Conservation (phyloP, 2,888 invertebrate species). For the Hirudinaria manillensis region DNA sequence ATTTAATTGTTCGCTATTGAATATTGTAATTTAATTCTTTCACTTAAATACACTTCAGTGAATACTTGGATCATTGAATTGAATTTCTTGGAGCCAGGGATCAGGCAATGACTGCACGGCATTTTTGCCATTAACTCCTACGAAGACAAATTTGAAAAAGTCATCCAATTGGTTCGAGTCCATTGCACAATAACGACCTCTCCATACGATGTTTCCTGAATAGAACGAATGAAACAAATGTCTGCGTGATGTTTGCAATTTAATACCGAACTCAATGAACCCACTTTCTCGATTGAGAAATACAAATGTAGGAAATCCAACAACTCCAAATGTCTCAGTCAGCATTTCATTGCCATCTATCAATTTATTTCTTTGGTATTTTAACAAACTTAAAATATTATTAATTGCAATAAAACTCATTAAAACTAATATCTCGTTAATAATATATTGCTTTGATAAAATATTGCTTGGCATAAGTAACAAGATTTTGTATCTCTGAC, state of each 20-base stretch:
- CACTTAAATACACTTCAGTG: not conserved
- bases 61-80: not conserved
- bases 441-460: too few species aligned
- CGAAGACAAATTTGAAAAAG: not conserved
- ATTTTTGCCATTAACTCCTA: not conserved
- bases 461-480: too few species aligned
- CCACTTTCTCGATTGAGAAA: constrained; percentile 19
- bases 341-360: not conserved
- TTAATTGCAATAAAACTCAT: not conserved
- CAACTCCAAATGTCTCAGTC: constrained; percentile 18
- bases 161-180: not conserved
- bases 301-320: constrained; percentile 12
- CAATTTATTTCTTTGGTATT: not conserved
- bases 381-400: not conserved
- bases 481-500: not conserved
- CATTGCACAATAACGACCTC: constrained; percentile 9
- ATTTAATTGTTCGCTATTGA: too few species aligned
- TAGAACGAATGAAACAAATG: not conserved
- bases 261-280: not conserved
- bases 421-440: too few species aligned
- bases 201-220: constrained; percentile 18
- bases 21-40: too few species aligned
- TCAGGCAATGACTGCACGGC: not conserved
- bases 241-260: not conserved
- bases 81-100: constrained; percentile 1